Percentiles rank a stretch among this genome's conserved stretches.
Evolutionary conservation across 2,888 invertebrate genomes (phyloP).

Genomic region (Pocota personata): DNA sequence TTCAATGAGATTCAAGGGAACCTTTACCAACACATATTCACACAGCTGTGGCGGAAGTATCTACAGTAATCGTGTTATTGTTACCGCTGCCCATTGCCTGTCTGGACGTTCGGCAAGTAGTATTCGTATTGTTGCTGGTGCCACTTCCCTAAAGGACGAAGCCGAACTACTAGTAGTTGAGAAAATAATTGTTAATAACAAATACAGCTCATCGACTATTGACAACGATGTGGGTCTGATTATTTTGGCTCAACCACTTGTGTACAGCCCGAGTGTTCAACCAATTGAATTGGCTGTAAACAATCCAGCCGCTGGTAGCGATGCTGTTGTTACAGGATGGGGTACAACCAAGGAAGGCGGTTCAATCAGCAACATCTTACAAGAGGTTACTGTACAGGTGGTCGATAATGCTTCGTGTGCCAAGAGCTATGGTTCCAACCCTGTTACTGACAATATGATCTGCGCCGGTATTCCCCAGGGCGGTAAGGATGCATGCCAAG

Average conservation of each 20-base stretch:
- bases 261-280: slow-evolving; percentile 81
- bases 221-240: slow-evolving; percentile 85
- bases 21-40: neutral
- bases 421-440: slow-evolving; percentile 21
- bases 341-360: slow-evolving; percentile 77
- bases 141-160: slow-evolving; percentile 74
- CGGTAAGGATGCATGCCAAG: slow-evolving; percentile 79
- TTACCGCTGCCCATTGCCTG: slow-evolving; percentile 74
- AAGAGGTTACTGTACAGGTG: slow-evolving; percentile 84
- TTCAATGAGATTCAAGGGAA: slow-evolving; percentile 45
- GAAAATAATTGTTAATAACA: slow-evolving; percentile 55
- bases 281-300: slow-evolving; percentile 80
- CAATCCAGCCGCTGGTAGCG: slow-evolving; percentile 74
- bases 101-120: slow-evolving; percentile 77
- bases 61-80: neutral
- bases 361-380: slow-evolving; percentile 78
- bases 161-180: slow-evolving; percentile 76
- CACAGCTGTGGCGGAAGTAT: slow-evolving; percentile 39
- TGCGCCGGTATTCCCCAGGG: slow-evolving; percentile 78
- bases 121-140: slow-evolving; percentile 77
- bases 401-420: slow-evolving; percentile 83
- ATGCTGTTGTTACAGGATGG: slow-evolving; percentile 79
- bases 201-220: slow-evolving; percentile 80
- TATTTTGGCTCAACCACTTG: slow-evolving; percentile 83
- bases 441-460: slow-evolving; percentile 78